Base-by-base conservation (phyloP, 1,140 invertebrate species). In the Pseudomyrmex gracilis region DNA sequence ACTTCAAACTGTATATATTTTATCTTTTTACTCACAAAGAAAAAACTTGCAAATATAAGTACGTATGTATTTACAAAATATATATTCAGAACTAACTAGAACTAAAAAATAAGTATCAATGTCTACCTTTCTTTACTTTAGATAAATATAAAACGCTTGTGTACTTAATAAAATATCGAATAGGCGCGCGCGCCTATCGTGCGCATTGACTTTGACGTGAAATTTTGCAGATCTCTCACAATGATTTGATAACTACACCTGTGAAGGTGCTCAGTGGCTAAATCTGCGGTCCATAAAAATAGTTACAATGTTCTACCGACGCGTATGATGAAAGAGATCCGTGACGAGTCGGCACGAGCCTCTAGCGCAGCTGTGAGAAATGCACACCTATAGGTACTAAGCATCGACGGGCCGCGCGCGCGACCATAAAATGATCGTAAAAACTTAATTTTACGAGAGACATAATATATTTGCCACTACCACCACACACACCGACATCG, bases 371-470 rank as follows among this genome's bases (percentile, higher is more conserved):
- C 87, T 87, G 78, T 74, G 85, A 84, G 82, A 90, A 86, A 84
- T 89, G 87, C 87, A 89, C 90, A 90, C 87, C 89, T 91, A 91
- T 91, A 91, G 90, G 90, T 87, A 90, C 88, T 87, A 87, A 92
- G 90, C 92, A 93, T 93, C 90, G 89, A 91, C 90, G 90, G 86
- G 90, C 89, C 90, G 88, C 92, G 92, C 92, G 92, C 89, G 90
- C 93, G 91, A 92, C 93, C 94, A 94, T 94, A 94, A 94, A 94
- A 94, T 93, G 93, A 93, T 94, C 94, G 93, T 94, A 94, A 94
- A 94, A 94, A 94, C 91, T 94, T 94, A 94, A 94, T 94, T 94
- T 94, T 94, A 94, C 91, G 94, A 94, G 93, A 92, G 91, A 92
- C 92, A 92, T 94, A 94, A 94, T 94, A 94, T 94, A 94, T 94